Conservation (phyloP, 2,888 invertebrate species). For the Philereme transversata region DNA sequence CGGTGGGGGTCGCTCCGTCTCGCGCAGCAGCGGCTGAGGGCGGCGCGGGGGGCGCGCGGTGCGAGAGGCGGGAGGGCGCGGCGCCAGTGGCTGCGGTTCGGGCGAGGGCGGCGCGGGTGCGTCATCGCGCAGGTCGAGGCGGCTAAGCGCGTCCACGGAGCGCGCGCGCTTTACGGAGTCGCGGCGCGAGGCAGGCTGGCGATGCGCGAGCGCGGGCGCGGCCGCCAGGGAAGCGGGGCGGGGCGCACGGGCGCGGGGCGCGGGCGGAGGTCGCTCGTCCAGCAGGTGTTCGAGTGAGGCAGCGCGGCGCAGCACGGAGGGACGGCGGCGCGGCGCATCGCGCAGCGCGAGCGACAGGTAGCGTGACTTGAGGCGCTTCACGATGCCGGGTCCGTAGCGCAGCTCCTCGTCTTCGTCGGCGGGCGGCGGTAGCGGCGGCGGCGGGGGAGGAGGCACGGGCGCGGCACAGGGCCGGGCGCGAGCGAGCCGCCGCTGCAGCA, state of each 20-base stretch:
- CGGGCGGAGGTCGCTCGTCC: conserved; percentile 83
- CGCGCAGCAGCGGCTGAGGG: conserved; percentile 77
- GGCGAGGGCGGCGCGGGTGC: conserved; percentile 84
- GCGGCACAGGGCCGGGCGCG: conserved; percentile 55
- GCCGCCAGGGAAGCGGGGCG: conserved; percentile 59
- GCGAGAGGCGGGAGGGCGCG: conserved; percentile 64
- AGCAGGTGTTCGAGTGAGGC: conserved; percentile 93
- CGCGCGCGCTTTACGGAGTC: conserved; percentile 91
- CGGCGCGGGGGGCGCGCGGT: conserved; percentile 77
- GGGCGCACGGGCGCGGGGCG: conserved; percentile 49
- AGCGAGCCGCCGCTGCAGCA: conserved; percentile 88
- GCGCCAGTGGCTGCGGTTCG: conserved; percentile 53
- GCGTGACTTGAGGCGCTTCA: conserved; percentile 93
- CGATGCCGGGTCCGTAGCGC: conserved; percentile 96
- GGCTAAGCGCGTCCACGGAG: conserved; percentile 92
- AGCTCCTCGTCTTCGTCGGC: conserved; percentile 87
- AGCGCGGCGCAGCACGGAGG: conserved; percentile 90
- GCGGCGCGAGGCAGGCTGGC: conserved; percentile 69
- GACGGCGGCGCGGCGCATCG: conserved; percentile 87
- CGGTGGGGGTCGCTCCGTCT: conserved; percentile 89
- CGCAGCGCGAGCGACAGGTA: conserved; percentile 93
- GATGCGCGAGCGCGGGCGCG: conserved; percentile 49
- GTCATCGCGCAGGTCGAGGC: conserved; percentile 85
- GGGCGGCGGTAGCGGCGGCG: conserved; percentile 57
- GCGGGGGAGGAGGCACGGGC: conserved; percentile 51